Base-by-base conservation (phyloP, 2,888 invertebrate species). In the Drosophila tripunctata region DNA sequence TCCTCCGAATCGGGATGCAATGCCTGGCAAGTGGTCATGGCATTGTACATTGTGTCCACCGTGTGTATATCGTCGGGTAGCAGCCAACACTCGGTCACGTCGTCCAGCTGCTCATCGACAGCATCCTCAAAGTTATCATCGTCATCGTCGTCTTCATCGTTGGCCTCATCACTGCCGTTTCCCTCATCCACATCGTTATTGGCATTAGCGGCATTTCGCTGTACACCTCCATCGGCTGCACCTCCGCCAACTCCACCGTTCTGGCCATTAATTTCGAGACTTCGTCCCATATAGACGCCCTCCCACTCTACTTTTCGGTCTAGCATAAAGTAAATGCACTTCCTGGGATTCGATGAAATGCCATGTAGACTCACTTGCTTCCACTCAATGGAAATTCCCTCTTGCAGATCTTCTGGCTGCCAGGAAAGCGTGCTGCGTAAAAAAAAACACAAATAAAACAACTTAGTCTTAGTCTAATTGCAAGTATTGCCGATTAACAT, bases 1-100 rank as follows among this genome's bases (percentile, higher is more conserved):
- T 95, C 95, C 38, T 93, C 92, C 8, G 95, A 94, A 90, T 96
- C 96, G 2, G 96, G 96, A 92, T 97, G 95, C 63, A 96, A 92
- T 12, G 94, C 93, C 91, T 96, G 96, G 86, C 96, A 96, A 38
- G 94, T 93, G 68, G 93, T 94, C 93, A 97, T 94, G 5, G 95
- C 94, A 85, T 94, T 93, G 89, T 95, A 97, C 92, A 96, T 94
- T 8, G 92, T 91, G 64, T 94, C 93, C 73, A 96, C 92, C 52
- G 92, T 92, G 58, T 92, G 92, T 40, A 85, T 91, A 88, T 95
- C 94, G 48, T 93, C 93, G 1, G 96, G 96, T 15, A 95, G 93
- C 80, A 96, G 93, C 90, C 95, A 92, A 84, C 96, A 92, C 90
- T 96, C 96, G 10, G 95, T 95, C 57, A 94, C 92, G 44, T 84